phyloP scores from a whole-genome alignment of 2,797 vertebrate genomes.

The Hippocampus kuda region DNA sequence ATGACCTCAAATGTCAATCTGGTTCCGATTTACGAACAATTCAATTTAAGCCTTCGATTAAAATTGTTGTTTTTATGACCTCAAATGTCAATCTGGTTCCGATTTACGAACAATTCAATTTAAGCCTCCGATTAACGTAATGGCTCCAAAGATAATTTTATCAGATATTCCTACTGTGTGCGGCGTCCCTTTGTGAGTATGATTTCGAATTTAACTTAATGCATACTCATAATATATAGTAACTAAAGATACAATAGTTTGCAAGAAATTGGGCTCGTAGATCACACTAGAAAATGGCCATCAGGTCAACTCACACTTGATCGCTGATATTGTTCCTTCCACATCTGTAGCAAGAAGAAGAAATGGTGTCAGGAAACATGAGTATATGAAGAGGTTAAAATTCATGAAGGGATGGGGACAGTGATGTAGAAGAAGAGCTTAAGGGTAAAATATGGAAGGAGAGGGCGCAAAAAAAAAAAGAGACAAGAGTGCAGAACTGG shows the following conservation, averaged over 20 bases:
- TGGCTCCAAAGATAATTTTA: too few species aligned
- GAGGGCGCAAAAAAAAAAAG: constrained; percentile 21
- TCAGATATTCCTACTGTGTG: too few species aligned
- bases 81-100: too few species aligned
- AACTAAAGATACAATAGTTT: background rate
- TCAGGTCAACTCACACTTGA: background rate
- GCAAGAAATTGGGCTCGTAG: background rate
- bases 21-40: too few species aligned
- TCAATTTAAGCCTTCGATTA: too few species aligned
- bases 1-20: too few species aligned
- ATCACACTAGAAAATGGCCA: background rate
- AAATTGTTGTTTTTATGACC: too few species aligned
- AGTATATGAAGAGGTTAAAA: constrained; percentile 4
- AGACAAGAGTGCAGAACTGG: constrained; percentile 13
- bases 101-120: too few species aligned
- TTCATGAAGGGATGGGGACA: constrained; percentile 9
- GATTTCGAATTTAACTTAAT: too few species aligned
- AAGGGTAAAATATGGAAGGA: constrained; percentile 17
- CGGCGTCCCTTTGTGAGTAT: too few species aligned
- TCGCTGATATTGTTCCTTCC: background rate
- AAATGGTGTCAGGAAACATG: background rate
- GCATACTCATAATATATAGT: too few species aligned
- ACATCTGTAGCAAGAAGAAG: background rate
- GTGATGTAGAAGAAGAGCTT: constrained; percentile 16
- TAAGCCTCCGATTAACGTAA: too few species aligned